Evolutionary conservation across 2,113 vertebrate species (phyloP), one percentile per base, ranked within the genome.

Genomic region (Passerina amoena): DNA sequence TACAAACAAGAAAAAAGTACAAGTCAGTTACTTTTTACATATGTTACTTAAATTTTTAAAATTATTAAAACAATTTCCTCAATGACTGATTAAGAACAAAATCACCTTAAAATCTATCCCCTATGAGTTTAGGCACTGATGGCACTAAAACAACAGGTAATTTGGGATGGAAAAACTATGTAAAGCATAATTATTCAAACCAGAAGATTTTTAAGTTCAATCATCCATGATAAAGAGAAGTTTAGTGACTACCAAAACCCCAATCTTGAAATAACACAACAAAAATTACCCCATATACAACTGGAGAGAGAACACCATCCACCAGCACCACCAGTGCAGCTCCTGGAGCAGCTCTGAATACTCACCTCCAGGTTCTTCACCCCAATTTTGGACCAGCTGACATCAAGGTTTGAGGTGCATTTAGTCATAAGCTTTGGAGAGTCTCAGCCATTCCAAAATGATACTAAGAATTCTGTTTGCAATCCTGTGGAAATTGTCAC

Each of bases 311-410:
- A 77, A 35, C 10, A 44, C 1, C 35, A 93, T 5, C 30, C 44
- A 80, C 7, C 54, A 78, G 53, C 19, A 78, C 14, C 47, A 65
- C 16, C 57, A 87, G 33, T 2, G 2, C 37, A 64, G 31, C 50
- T 66, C 23, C 57, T 35, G 23, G 2, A 54, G 15, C 1, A 50
- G 21, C 14, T 35, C 25, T 35, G 23, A 63, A 20, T 5, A 38
- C 11, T 77, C 8, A 3, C 14, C 40, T 53, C 25, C 35, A 40
- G 31, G 51, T n/a, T 60, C 20, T n/a, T 30, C 9, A 61, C 23
- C n/a, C 16, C 1, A 0, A 1, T 79, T 70, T 82, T 33, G 23
- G 3, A 73, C 27, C 24, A 45, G 59, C 14, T 56, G 28, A 38
- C 28, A 88, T 33, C 10, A 85, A 51, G 16, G 14, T 87, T 31